Evolutionary conservation across 2,888 invertebrate species (phyloP).

Genomic region (Pemphredon lugubris): DNA sequence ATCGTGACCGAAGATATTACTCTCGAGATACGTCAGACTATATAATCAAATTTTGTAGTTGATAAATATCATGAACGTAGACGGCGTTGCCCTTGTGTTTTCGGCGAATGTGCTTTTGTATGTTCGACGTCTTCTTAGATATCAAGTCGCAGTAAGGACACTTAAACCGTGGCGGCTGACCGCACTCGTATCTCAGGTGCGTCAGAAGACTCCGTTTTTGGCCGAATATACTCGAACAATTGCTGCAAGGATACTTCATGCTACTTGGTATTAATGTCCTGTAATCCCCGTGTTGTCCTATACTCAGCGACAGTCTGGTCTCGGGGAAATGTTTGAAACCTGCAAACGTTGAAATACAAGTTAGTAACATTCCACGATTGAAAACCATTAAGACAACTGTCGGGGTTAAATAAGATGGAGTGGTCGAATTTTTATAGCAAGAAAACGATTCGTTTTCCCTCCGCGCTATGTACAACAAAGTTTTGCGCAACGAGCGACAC

Average conservation of each 20-base stretch:
- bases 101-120: slow-evolving; percentile 71
- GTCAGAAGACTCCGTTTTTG: slow-evolving; percentile 67
- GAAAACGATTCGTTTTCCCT: too few species aligned
- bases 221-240: slow-evolving; percentile 71
- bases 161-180: slow-evolving; percentile 76
- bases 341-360: slow-evolving; percentile 45
- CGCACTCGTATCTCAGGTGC: slow-evolving; percentile 76
- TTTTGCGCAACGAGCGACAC: too few species aligned
- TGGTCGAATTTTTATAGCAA: too few species aligned
- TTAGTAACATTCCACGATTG: too few species aligned
- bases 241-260: slow-evolving; percentile 66
- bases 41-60: slow-evolving; percentile 17
- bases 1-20: too few species aligned
- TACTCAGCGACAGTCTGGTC: slow-evolving; percentile 26
- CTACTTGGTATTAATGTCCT: slow-evolving; percentile 15
- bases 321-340: slow-evolving; percentile 32
- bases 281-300: slow-evolving; percentile 29
- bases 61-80: slow-evolving; percentile 65
- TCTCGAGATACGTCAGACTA: too few species aligned
- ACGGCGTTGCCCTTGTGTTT: slow-evolving; percentile 65
- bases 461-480: too few species aligned
- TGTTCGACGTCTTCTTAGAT: slow-evolving; percentile 73
- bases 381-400: too few species aligned
- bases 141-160: slow-evolving; percentile 76
- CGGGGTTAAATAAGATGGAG: too few species aligned